Evolutionary conservation across 2,888 invertebrate genomes (phyloP), one percentile per base, ranked within the genome.

Genomic region (Flabesymbios commensalis): DNA sequence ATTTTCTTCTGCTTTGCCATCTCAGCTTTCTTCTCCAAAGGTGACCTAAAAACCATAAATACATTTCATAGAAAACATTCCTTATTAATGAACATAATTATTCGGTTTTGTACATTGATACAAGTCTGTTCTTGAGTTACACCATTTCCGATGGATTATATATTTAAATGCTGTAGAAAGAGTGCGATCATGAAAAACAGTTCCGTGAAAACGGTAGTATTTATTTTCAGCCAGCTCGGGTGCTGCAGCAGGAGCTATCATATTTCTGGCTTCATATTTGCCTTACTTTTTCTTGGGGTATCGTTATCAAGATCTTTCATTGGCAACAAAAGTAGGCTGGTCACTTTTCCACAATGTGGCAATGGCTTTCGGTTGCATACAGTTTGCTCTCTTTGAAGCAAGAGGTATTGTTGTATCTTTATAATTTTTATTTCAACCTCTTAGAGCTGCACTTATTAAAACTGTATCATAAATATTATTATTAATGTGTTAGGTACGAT

Each of bases 1-100:
- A 90, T 91, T 69, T 88, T 88, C 53, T 90, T 90, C 77, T 88
- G 89, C 75, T 92, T 92, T 77, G 88, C 90, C 84, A 80, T 92
- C 58, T 90, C 91, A 69, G 88, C 89, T 1, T 86, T 91, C 68
- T 92, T 92, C 80, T 88, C 89, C 0, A 89, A 87, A 86, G 89
- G 90, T 90, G 47, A 31, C 57, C n/a, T 4, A 22, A 26, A 26
- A 7, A 26, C 29, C 7, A 2, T 24, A 1, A 47, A 19, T 22
- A 2, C 14, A 24, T n/a, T 49, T 14, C 14, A 45, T 17, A 22
- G 33, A 32, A 33, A 10, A 52, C 36, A 14, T 33, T 14, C 29
- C n/a, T 22, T 33, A 2, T 14, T 51, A 51, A 51, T 29, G n/a
- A 51, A 2, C n/a, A 45, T 10, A 17, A 17, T 45, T 10, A 17